These are phyloP conservation scores for Chloroceryle inda DNA, from an alignment of 2,797 vertebrate species.

Conservation along the genomic window DNA sequence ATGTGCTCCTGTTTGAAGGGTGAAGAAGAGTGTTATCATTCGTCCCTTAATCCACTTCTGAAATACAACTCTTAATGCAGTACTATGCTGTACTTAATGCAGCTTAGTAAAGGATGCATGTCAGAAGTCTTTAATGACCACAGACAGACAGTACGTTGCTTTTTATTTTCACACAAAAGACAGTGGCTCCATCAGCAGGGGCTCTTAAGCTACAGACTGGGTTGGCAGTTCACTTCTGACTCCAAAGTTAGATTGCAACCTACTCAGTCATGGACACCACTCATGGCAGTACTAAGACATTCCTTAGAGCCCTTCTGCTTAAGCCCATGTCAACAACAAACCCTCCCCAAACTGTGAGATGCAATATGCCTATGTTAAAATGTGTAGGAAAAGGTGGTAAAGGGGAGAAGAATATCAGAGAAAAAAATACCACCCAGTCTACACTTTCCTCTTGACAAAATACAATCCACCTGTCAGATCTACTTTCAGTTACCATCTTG, in stretches of 20 bases:
- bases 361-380: background rate
- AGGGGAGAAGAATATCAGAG: constrained; percentile 13
- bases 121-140: background rate
- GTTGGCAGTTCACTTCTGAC: background rate
- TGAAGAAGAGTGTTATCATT: background rate
- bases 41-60: background rate
- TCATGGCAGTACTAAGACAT: background rate
- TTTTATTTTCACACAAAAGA: constrained; percentile 27
- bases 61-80: background rate
- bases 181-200: background rate
- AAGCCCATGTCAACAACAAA: background rate
- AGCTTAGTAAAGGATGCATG: background rate
- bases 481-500: constrained; percentile 52
- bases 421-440: constrained; percentile 30
- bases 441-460: constrained; percentile 60
- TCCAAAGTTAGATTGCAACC: background rate
- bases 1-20: background rate
- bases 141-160: background rate
- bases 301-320: background rate
- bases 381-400: background rate
- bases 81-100: background rate
- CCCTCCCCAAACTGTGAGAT: background rate
- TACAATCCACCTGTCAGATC: constrained; percentile 37
- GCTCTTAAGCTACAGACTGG: background rate
- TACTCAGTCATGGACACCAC: background rate